Conservation (phyloP, 1,140 invertebrate species). For the Saccostrea glomerata region DNA sequence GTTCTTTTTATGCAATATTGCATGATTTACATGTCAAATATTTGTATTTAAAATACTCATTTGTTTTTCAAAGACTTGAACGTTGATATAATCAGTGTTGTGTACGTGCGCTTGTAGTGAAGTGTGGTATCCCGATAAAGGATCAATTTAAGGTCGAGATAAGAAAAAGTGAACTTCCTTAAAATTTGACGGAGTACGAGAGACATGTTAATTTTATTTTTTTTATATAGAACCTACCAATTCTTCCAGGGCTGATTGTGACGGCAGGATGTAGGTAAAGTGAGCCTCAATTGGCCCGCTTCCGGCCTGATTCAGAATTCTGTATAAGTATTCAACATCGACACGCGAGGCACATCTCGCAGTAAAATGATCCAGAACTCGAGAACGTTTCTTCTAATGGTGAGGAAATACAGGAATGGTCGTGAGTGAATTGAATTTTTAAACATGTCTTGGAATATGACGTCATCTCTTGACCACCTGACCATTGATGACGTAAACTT, state of each 20-base stretch:
- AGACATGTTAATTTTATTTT: neutral
- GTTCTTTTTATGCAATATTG: neutral
- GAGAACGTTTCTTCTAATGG: neutral
- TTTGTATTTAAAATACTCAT: too few species aligned
- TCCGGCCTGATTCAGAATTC: neutral
- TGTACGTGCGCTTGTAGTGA: neutral
- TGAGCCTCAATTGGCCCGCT: neutral
- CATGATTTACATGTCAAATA: too few species aligned
- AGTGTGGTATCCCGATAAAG: neutral
- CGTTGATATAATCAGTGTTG: too few species aligned
- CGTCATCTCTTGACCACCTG: neutral
- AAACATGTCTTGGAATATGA: neutral
- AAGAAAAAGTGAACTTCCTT: neutral
- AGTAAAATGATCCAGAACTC: neutral
- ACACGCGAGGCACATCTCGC: neutral
- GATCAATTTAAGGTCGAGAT: neutral
- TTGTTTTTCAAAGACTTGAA: too few species aligned
- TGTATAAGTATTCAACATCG: neutral
- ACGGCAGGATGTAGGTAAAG: slow-evolving; percentile 3
- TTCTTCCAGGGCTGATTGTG: neutral
- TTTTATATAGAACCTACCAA: neutral
- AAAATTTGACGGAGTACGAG: neutral
- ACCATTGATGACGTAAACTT: neutral
- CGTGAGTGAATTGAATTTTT: neutral
- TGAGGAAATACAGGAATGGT: neutral